phyloP scores from a whole-genome alignment of 2,797 vertebrate genomes.

The Sebastes steindachneri region DNA sequence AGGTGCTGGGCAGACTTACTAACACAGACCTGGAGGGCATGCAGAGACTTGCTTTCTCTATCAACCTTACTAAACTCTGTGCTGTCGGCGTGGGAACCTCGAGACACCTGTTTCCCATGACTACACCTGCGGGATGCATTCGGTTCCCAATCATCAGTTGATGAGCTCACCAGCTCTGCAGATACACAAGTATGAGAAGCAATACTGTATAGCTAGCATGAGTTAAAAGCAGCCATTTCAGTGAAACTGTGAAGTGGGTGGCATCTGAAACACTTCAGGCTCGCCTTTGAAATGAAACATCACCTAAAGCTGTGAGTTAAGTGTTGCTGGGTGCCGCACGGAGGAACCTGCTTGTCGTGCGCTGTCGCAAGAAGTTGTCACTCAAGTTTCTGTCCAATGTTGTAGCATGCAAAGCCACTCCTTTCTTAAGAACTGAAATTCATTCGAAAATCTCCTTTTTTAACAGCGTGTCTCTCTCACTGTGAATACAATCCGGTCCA shows the following conservation, averaged over 20 bases:
- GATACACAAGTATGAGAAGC: neutral
- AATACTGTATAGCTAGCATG: neutral
- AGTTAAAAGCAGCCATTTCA: neutral
- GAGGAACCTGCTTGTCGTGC: slow-evolving; percentile 84
- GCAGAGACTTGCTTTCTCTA: slow-evolving; percentile 86
- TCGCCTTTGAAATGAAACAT: slow-evolving; percentile 60
- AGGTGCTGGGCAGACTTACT: slow-evolving; percentile 46
- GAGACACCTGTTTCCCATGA: slow-evolving; percentile 95
- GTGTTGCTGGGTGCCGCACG: slow-evolving; percentile 42
- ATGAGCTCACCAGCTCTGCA: slow-evolving; percentile 59
- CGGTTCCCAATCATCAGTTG: slow-evolving; percentile 44
- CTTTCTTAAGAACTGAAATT: slow-evolving; percentile 62
- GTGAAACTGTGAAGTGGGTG: neutral
- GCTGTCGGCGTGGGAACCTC: slow-evolving; percentile 95
- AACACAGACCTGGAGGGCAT: slow-evolving; percentile 83
- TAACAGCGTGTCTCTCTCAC: neutral
- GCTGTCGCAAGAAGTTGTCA: slow-evolving; percentile 86
- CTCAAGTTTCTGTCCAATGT: slow-evolving; percentile 82
- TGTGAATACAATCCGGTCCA: neutral
- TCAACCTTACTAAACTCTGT: slow-evolving; percentile 76
- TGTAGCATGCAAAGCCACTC: slow-evolving; percentile 75
- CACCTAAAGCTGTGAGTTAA: slow-evolving; percentile 71
- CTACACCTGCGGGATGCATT: slow-evolving; percentile 86
- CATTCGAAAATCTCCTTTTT: slow-evolving; percentile 2
- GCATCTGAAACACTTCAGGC: neutral